phyloP scores from a whole-genome alignment of 2,888 invertebrate species.

The Erebia aethiops region DNA sequence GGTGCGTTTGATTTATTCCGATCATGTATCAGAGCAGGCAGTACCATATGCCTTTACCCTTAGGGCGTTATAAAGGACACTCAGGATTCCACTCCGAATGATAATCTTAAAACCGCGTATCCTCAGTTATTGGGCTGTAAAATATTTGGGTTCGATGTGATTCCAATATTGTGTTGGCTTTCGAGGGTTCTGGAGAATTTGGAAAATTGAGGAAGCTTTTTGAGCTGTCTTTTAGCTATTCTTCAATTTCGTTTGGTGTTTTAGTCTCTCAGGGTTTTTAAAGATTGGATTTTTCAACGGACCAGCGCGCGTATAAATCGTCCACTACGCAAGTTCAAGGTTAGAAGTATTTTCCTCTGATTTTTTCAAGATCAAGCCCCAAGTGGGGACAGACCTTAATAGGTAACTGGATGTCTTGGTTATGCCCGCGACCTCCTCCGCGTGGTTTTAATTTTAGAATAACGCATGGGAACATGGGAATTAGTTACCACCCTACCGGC shows the following conservation, averaged over 20 bases:
- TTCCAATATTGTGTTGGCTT: constrained; percentile 8
- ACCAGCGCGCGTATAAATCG: too few relatives aligned
- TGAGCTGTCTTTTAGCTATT: neutral
- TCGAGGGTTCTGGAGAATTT: neutral
- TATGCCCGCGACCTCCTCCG: too few relatives aligned
- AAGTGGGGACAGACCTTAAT: too few relatives aligned
- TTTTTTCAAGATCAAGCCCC: too few relatives aligned
- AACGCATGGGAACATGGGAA: too few relatives aligned
- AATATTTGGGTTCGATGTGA: constrained; percentile 32
- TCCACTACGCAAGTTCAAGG: too few relatives aligned
- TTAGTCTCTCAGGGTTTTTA: neutral
- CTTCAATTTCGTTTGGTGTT: neutral
- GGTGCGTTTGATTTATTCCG: constrained; percentile 28
- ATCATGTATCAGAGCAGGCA: constrained; percentile 30
- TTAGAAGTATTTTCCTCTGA: too few relatives aligned
- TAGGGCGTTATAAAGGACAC: constrained; percentile 38
- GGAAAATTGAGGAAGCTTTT: neutral
- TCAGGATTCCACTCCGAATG: constrained; percentile 34
- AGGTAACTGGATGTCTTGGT: too few relatives aligned
- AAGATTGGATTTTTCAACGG: too few relatives aligned
- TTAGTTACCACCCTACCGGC: too few relatives aligned
- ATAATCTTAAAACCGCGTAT: constrained; percentile 32
- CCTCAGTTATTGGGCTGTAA: constrained; percentile 39
- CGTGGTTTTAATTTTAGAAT: too few relatives aligned
- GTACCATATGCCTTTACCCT: constrained; percentile 37